These are phyloP conservation scores for Microhierax caerulescens DNA, from an alignment of 2,797 vertebrate species.

Conservation along the genomic window DNA sequence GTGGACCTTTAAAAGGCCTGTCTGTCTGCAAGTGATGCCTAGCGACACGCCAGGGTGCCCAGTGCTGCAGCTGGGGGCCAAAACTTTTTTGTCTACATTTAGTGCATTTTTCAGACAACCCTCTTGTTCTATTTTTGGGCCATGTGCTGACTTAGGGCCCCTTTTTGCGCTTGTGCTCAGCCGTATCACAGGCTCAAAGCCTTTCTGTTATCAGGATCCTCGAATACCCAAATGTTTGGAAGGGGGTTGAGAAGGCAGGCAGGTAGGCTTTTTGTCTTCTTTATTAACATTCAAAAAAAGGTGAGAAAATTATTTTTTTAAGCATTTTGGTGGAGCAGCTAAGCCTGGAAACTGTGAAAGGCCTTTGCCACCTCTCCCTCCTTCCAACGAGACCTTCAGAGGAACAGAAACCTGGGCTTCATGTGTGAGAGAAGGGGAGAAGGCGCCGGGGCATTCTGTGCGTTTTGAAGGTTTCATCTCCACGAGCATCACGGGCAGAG, in stretches of 20 bases:
- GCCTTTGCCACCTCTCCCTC: background rate
- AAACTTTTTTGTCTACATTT: slow-evolving; percentile 53
- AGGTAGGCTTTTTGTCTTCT: background rate
- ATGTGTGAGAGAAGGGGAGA: background rate
- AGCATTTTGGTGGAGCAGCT: background rate
- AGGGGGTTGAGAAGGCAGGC: background rate
- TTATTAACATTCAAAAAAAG: background rate
- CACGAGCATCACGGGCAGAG: background rate
- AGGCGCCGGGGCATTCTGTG: background rate
- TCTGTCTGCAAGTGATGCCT: background rate
- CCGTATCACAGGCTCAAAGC: background rate
- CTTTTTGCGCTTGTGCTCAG: background rate
- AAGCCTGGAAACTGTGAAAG: background rate
- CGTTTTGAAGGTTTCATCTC: background rate
- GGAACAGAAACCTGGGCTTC: background rate
- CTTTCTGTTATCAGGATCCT: background rate
- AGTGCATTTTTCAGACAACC: slow-evolving; percentile 66
- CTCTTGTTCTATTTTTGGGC: background rate
- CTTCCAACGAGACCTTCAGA: background rate
- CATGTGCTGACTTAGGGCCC: background rate
- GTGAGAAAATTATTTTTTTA: background rate
- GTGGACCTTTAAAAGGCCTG: background rate
- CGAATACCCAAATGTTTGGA: background rate
- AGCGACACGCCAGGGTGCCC: background rate
- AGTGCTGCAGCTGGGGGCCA: background rate